Evolutionary conservation across 1,140 invertebrate genomes (phyloP).

Genomic region (Drosophila melanica): DNA sequence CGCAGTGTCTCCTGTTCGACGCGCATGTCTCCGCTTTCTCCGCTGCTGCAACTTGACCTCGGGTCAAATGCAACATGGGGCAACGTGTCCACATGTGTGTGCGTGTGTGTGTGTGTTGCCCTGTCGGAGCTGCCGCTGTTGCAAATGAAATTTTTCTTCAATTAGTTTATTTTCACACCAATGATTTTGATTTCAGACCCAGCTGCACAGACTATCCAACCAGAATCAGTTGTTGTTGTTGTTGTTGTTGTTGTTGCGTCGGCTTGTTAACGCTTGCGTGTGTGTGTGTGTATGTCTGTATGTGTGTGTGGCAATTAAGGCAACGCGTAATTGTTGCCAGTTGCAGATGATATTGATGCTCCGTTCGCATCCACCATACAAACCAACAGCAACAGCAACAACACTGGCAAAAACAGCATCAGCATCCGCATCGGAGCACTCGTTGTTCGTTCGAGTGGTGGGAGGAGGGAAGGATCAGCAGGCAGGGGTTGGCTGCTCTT

Average conservation of each 20-base stretch:
- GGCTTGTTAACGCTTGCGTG: slow-evolving; percentile 55
- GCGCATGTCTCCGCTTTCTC: slow-evolving; percentile 52
- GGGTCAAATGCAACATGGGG: slow-evolving; percentile 74
- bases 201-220: slow-evolving; percentile 20
- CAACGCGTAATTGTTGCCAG: slow-evolving; percentile 78
- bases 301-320: slow-evolving; percentile 72
- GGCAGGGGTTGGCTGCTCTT: slow-evolving; percentile 18
- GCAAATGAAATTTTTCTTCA: slow-evolving; percentile 81
- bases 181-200: slow-evolving; percentile 75
- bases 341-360: slow-evolving; percentile 66
- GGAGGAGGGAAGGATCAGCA: too few relatives aligned
- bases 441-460: slow-evolving; percentile 13
- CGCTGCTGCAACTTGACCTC: slow-evolving; percentile 67
- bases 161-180: slow-evolving; percentile 83
- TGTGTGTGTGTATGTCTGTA: slow-evolving; percentile 7
- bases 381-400: slow-evolving; percentile 35
- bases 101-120: slow-evolving; percentile 32
- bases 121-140: slow-evolving; percentile 17
- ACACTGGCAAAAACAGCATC: slow-evolving; percentile 18
- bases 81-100: slow-evolving; percentile 34
- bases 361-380: slow-evolving; percentile 30
- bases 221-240: slow-evolving; percentile 32
- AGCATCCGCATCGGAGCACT: slow-evolving; percentile 23
- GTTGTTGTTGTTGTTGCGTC: slow-evolving; percentile 2
- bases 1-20: slow-evolving; percentile 5